These are phyloP conservation scores for Varanus salvator DNA, from an alignment of 2,113 vertebrate genomes.

Conservation along the genomic window DNA sequence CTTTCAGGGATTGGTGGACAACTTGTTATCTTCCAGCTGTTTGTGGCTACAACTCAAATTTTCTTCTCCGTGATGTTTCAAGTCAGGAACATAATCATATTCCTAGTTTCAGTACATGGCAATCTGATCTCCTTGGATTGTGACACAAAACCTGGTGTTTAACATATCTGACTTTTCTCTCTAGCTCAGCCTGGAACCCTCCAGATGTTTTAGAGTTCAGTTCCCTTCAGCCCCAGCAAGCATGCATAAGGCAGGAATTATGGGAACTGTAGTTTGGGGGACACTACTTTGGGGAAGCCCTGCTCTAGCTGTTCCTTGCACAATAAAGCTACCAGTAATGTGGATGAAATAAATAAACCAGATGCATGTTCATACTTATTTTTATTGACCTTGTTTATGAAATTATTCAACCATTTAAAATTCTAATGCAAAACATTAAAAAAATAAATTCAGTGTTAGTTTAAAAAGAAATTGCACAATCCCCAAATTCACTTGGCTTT, in stretches of 20 bases:
- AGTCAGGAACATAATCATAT: background rate
- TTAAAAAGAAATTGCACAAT: slow-evolving; percentile 41
- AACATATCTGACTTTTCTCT: background rate
- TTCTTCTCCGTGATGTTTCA: background rate
- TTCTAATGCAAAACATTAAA: slow-evolving; percentile 59
- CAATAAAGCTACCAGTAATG: background rate
- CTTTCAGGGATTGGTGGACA: no score
- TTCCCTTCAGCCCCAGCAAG: no score
- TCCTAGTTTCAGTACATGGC: background rate
- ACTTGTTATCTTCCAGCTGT: no score
- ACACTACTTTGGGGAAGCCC: no score
- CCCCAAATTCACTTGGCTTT: slow-evolving; percentile 16
- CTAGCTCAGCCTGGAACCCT: background rate
- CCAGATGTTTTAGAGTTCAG: no score
- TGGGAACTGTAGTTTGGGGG: no score
- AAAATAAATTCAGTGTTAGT: slow-evolving; percentile 66
- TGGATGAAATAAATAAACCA: background rate
- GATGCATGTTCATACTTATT: slow-evolving; percentile 30
- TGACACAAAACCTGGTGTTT: background rate
- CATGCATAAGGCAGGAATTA: no score
- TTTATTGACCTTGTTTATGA: slow-evolving; percentile 68
- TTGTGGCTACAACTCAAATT: no score
- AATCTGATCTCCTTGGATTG: background rate
- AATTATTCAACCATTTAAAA: slow-evolving; percentile 56
- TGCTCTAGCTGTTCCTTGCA: background rate